Conservation (phyloP, 2,888 invertebrate species). For the Chrysolina americana region DNA sequence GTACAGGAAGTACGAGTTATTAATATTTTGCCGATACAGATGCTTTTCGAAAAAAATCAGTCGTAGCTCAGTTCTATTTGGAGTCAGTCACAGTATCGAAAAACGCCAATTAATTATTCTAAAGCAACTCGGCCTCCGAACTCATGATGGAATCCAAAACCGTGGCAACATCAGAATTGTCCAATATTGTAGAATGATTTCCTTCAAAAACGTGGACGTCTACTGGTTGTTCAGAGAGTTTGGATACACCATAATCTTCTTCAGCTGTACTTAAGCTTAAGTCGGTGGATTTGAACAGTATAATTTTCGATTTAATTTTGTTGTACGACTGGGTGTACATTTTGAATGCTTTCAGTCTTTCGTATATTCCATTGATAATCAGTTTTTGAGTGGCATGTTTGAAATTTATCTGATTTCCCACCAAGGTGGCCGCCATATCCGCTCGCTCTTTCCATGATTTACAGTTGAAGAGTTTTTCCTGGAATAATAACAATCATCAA, state of each 20-base stretch:
- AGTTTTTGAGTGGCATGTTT: conserved; percentile 27
- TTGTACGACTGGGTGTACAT: conserved; percentile 51
- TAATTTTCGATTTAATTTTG: conserved; percentile 54
- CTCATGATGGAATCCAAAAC: conserved; percentile 71
- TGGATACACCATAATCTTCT: conserved; percentile 78
- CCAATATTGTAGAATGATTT: conserved; percentile 80
- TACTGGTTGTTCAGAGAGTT: conserved; percentile 73
- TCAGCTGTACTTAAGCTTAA: conserved; percentile 59
- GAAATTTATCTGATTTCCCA: conserved; percentile 7
- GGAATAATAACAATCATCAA: conserved; percentile 16
- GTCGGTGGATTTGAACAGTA: conserved; percentile 52
- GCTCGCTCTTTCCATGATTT: conserved; percentile 37
- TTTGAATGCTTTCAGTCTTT: conserved; percentile 48
- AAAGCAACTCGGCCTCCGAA: background rate
- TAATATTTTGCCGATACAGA: too few species aligned
- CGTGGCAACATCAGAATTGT: conserved; percentile 76
- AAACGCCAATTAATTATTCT: too few species aligned
- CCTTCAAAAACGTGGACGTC: conserved; percentile 79
- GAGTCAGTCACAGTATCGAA: too few species aligned
- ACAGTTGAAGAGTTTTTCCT: conserved; percentile 40
- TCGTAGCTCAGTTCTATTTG: too few species aligned
- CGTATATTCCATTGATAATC: conserved; percentile 46
- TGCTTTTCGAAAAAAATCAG: too few species aligned
- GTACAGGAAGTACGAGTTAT: too few species aligned
- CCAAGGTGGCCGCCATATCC: conserved; percentile 16